Conservation (phyloP, 2,113 vertebrate genomes). For the Platanista minor region DNA sequence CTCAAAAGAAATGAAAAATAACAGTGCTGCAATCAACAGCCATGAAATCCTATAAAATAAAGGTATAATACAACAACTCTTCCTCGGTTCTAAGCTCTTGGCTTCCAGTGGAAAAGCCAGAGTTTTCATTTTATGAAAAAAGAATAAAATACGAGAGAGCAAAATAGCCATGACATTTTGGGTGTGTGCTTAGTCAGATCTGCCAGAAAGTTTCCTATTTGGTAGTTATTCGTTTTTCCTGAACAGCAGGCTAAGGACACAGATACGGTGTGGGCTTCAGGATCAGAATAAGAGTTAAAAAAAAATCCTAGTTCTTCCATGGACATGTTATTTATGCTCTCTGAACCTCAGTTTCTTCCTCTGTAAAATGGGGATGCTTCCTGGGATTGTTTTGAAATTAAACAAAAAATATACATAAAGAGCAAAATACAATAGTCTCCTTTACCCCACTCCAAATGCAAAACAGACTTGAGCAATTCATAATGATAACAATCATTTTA, state of each 20-base stretch:
- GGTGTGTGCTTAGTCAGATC: slow-evolving; percentile 16
- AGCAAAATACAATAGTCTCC: background rate
- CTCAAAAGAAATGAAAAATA: background rate
- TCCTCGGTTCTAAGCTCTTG: background rate
- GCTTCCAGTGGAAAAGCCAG: slow-evolving; percentile 10
- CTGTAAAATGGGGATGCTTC: background rate
- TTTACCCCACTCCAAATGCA: background rate
- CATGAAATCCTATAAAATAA: background rate
- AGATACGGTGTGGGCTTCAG: background rate
- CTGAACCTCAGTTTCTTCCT: background rate
- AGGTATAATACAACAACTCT: background rate
- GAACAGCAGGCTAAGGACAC: background rate
- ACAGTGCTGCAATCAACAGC: background rate
- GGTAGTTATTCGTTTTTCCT: slow-evolving; percentile 15
- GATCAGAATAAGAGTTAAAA: background rate
- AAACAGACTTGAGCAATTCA: background rate
- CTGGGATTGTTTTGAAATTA: background rate
- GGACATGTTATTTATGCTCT: background rate
- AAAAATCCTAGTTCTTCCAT: background rate
- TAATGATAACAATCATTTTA: background rate
- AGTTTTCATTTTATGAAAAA: background rate
- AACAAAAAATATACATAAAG: background rate
- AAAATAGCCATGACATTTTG: slow-evolving; percentile 15
- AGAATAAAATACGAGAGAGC: background rate
- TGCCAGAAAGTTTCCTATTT: background rate